Evolutionary conservation across 2,113 vertebrate species (phyloP).

Genomic region (Arvicanthis niloticus): DNA sequence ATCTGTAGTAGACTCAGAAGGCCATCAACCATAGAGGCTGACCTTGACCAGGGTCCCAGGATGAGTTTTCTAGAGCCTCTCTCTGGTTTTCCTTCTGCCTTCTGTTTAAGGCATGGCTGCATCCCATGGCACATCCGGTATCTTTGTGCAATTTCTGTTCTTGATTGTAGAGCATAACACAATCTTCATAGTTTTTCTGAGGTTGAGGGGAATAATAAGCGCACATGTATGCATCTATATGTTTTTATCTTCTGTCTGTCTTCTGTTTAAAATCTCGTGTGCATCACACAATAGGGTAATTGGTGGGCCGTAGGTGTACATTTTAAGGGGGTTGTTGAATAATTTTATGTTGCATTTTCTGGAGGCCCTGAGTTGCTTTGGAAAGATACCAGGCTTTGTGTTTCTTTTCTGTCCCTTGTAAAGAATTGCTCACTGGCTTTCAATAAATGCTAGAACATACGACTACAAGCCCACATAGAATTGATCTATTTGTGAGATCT

Average conservation of each 20-base stretch:
- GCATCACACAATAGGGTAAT: too few species aligned
- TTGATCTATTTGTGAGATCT: conserved; percentile 4
- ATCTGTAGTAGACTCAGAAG: not conserved
- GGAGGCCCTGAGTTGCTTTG: not conserved
- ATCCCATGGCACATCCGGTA: not conserved
- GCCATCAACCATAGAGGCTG: not conserved
- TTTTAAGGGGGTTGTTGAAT: not conserved
- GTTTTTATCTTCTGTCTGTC: not conserved
- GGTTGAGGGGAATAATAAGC: not conserved
- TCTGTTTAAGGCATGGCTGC: not conserved
- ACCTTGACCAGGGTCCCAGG: not conserved
- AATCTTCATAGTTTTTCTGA: not conserved
- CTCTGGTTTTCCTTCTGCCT: not conserved
- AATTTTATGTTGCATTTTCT: conserved; percentile 12
- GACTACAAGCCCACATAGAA: conserved; percentile 6
- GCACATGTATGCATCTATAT: not conserved
- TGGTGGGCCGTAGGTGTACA: not conserved
- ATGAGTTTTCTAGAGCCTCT: not conserved
- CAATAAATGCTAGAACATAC: conserved; percentile 21
- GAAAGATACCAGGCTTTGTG: not conserved
- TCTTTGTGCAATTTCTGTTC: not conserved
- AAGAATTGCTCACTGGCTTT: conserved; percentile 11
- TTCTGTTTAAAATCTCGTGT: not conserved
- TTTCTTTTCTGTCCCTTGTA: conserved; percentile 28
- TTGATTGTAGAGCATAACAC: not conserved